A percentile compares a stretch with the other conserved stretches of the same genome.
phyloP scores from a whole-genome alignment of 1,140 invertebrate species.

The Probaryconus sp. region DNA sequence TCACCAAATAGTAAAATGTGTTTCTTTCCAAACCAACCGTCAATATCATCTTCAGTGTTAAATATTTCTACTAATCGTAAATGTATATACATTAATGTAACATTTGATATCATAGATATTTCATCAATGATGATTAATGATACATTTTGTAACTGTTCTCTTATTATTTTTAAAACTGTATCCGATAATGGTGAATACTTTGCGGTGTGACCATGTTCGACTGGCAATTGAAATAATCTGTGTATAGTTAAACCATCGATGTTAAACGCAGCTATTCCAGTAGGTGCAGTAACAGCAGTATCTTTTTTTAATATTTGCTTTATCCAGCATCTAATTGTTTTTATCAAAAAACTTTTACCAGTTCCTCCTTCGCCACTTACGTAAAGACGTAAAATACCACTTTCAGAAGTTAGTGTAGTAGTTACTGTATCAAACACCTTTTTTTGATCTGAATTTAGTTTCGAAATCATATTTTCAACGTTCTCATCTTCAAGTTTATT shows the following conservation, averaged over 20 bases:
- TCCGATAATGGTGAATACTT: slow-evolving; percentile 57
- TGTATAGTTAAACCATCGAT: slow-evolving; percentile 60
- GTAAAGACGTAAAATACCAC: slow-evolving; percentile 37
- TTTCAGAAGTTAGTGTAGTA: slow-evolving; percentile 9
- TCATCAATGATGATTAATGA: slow-evolving; percentile 61
- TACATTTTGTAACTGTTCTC: no score
- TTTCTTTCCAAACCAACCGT: neutral
- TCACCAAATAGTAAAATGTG: neutral
- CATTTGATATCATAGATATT: slow-evolving; percentile 62
- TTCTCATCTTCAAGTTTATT: slow-evolving; percentile 36
- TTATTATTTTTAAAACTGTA: no score
- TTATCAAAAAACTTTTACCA: slow-evolving; percentile 59
- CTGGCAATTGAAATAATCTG: slow-evolving; percentile 56
- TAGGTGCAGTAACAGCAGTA: slow-evolving; percentile 17
- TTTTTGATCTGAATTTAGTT: slow-evolving; percentile 64
- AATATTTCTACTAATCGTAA: slow-evolving; percentile 33
- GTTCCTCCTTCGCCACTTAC: slow-evolving; percentile 60
- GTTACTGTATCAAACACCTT: slow-evolving; percentile 58
- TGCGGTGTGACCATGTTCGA: slow-evolving; percentile 49
- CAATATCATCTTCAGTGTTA: slow-evolving; percentile 11
- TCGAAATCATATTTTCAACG: slow-evolving; percentile 49
- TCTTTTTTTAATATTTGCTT: slow-evolving; percentile 35
- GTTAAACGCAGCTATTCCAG: slow-evolving; percentile 32
- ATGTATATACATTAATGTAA: slow-evolving; percentile 39
- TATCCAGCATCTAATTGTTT: slow-evolving; percentile 40